These are phyloP conservation scores for Poecilia velifera DNA, from an alignment of 2,797 vertebrate genomes.

Conservation along the genomic window DNA sequence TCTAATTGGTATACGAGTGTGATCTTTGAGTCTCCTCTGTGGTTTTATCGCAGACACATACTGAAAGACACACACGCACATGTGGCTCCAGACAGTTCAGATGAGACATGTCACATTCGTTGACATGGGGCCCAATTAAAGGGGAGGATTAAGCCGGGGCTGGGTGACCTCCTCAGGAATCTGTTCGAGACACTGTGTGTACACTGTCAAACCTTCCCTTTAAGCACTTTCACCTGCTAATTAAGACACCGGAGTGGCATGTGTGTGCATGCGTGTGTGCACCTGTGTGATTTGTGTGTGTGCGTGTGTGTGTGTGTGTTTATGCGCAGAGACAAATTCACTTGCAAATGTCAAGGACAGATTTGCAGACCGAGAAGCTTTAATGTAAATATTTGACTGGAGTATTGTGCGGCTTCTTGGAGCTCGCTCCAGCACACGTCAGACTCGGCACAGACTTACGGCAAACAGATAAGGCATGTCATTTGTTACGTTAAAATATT, in stretches of 20 bases:
- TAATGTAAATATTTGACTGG: slow-evolving; percentile 84
- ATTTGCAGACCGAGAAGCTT: slow-evolving; percentile 74
- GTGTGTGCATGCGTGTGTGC: neutral
- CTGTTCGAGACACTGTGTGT: slow-evolving; percentile 79
- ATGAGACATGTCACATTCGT: slow-evolving; percentile 81
- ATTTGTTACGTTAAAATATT: slow-evolving; percentile 65
- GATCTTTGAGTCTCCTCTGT: slow-evolving; percentile 7
- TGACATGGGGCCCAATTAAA: slow-evolving; percentile 86
- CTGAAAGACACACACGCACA: slow-evolving; percentile 26
- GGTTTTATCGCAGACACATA: slow-evolving; percentile 21
- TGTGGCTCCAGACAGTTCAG: slow-evolving; percentile 74
- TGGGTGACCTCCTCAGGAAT: slow-evolving; percentile 86
- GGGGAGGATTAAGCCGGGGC: slow-evolving; percentile 85
- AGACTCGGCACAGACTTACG: slow-evolving; percentile 21
- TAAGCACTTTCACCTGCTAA: slow-evolving; percentile 88
- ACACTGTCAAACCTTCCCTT: slow-evolving; percentile 81
- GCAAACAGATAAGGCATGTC: slow-evolving; percentile 56
- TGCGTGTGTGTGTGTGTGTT: slow-evolving; percentile 21
- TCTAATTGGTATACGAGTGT: slow-evolving; percentile 31
- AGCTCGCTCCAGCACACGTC: slow-evolving; percentile 59
- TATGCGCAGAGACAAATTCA: slow-evolving; percentile 30
- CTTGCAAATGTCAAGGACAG: slow-evolving; percentile 31
- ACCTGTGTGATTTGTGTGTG: neutral
- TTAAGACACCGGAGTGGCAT: slow-evolving; percentile 66
- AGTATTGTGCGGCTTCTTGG: slow-evolving; percentile 59